These are phyloP conservation scores for Bhutanitis thaidina DNA, from an alignment of 2,888 invertebrate genomes.

Conservation along the genomic window DNA sequence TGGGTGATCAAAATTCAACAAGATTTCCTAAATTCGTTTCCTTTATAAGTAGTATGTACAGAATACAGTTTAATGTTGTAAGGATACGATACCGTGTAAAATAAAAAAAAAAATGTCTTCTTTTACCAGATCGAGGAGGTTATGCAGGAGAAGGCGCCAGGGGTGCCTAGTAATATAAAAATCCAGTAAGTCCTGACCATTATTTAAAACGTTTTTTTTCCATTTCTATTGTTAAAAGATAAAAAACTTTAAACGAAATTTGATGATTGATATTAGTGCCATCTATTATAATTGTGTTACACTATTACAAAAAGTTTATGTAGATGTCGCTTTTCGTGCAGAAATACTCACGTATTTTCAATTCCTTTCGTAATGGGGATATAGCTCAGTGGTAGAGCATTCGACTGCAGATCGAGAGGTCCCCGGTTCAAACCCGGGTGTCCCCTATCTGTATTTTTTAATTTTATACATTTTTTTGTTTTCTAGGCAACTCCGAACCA, in stretches of 20 bases:
- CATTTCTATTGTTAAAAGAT: too few species aligned
- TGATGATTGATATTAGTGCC: constrained; percentile 35
- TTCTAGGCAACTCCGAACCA: constrained; percentile 42
- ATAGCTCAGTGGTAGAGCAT: constrained; percentile 79
- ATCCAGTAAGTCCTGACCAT: constrained; percentile 48
- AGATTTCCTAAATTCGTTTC: too few species aligned
- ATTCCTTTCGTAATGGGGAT: constrained; percentile 41
- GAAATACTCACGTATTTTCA: background rate
- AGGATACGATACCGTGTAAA: too few species aligned
- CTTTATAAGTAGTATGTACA: too few species aligned
- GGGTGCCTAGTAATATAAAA: constrained; percentile 65
- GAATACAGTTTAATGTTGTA: too few species aligned
- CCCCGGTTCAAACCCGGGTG: constrained; percentile 79
- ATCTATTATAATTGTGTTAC: constrained; percentile 35
- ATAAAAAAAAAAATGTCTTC: background rate
- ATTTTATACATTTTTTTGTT: constrained; percentile 25
- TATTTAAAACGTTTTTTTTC: too few species aligned
- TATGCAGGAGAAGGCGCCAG: constrained; percentile 75
- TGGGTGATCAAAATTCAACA: background rate
- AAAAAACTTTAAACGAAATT: too few species aligned
- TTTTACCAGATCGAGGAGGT: constrained; percentile 67
- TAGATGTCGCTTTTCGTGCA: background rate
- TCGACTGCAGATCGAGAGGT: constrained; percentile 79
- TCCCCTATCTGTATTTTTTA: constrained; percentile 40
- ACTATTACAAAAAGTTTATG: constrained; percentile 15